phyloP scores from a whole-genome alignment of 2,113 vertebrate species.

The Eira barbara region DNA sequence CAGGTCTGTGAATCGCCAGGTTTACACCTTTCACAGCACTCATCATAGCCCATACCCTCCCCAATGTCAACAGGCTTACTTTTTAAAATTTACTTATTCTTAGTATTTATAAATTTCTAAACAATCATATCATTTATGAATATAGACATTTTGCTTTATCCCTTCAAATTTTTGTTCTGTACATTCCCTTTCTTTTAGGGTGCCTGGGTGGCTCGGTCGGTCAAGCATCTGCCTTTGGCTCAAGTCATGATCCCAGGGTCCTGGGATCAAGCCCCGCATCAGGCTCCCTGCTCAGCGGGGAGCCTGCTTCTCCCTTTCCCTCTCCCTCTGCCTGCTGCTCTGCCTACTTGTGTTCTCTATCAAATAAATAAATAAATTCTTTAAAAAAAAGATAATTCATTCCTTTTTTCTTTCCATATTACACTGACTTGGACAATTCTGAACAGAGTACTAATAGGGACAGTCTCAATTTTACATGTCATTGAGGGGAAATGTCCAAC shows the following conservation, averaged over 20 bases:
- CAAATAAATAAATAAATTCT: no score
- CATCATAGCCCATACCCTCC: no score
- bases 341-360: no score
- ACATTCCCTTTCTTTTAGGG: neutral
- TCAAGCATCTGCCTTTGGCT: no score
- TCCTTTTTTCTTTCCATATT: neutral
- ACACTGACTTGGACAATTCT: neutral
- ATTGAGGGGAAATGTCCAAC: neutral
- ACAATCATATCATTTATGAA: neutral
- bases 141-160: neutral
- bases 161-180: neutral
- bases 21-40: no score
- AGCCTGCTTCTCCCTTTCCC: no score
- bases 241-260: no score
- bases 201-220: no score
- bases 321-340: no score
- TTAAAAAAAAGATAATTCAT: neutral
- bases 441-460: neutral
- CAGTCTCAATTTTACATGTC: neutral
- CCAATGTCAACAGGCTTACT: neutral
- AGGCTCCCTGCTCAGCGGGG: no score
- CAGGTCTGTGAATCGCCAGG: no score
- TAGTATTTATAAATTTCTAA: neutral
- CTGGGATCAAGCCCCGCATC: no score
- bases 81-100: neutral